Percentiles rank a stretch among this genome's conserved stretches.
phyloP scores from a whole-genome alignment of 2,113 vertebrate species.

The Sander lucioperca region DNA sequence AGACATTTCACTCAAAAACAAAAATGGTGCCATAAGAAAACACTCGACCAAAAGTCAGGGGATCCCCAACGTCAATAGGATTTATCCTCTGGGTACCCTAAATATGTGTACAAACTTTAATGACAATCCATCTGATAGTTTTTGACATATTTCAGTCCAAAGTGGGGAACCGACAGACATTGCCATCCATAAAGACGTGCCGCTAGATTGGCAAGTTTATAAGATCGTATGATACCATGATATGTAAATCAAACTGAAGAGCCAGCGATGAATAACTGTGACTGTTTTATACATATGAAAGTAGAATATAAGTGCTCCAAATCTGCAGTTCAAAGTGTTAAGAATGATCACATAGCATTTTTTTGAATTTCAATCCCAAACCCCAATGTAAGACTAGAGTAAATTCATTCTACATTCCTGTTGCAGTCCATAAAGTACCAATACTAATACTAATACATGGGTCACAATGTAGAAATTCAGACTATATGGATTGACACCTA shows the following conservation, averaged over 20 bases:
- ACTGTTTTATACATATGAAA: background rate
- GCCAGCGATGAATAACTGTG: background rate
- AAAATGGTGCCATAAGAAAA: background rate
- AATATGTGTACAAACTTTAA: background rate
- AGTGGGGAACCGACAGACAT: background rate
- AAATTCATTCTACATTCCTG: background rate
- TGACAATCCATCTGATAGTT: background rate
- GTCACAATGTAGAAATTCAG: background rate
- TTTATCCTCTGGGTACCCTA: background rate
- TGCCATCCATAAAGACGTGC: background rate
- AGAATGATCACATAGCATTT: background rate
- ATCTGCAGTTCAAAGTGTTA: background rate
- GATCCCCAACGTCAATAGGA: background rate
- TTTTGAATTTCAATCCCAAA: background rate
- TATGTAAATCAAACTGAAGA: background rate
- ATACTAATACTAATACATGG: background rate
- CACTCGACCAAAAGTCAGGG: no score
- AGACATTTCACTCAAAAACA: background rate
- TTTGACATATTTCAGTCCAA: background rate
- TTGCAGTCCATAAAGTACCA: background rate
- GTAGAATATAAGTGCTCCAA: background rate
- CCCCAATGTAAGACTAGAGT: background rate
- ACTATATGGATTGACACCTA: background rate
- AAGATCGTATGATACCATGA: background rate
- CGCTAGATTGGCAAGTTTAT: no score